Evolutionary conservation across 2,888 invertebrate species (phyloP), one percentile per base, ranked within the genome.

Genomic region (Drosophila robusta): DNA sequence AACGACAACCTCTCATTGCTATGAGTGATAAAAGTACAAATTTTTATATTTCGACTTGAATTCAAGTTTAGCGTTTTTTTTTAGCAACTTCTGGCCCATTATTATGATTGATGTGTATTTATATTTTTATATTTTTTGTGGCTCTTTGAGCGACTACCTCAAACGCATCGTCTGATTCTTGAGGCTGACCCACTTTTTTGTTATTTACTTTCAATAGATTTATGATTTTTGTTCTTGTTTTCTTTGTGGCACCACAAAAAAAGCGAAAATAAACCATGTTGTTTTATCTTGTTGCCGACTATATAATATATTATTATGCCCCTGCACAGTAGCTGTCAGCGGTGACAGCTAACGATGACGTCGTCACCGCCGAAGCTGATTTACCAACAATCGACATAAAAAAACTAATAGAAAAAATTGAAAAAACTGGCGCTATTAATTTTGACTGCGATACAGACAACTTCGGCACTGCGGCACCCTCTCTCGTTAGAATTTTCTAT

Each of bases 141-240:
- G 11, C 36, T 16, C 34, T 44, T 34, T 41, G 24, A 46, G 60
- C 52, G 62, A 63, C 63, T 67, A 71, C 69, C 64, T 73, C 66
- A 68, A 64, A 51, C 44, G 22, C 26, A 45, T 50, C 32, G 54
- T 38, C 64, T 73, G 64, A 39, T 46, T 44, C 52, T 60, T 12
- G 34, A 52, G 57, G 58, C 65, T 85, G 85, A 85, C 85, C 85
- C 58, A 85, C 71, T 75, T 88, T 83, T 65, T 71, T 55, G 55
- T 24, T 78, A 83, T 85, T 80, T 71, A 69, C 74, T 86, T 83
- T 88, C 83, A 86, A 86, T 87, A 74, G 68, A 74, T 82, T 70
- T 78, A 86, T 71, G 75, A 60, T 65, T 68, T 63, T 64, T 64
- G 22, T 46, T 70, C 8, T 29, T 9, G 8, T 42, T 50, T 68